A percentile compares a stretch with the other conserved stretches of the same genome.
Evolutionary conservation across 2,888 invertebrate genomes (phyloP).

Genomic region (Dasysyrphus tricinctus): DNA sequence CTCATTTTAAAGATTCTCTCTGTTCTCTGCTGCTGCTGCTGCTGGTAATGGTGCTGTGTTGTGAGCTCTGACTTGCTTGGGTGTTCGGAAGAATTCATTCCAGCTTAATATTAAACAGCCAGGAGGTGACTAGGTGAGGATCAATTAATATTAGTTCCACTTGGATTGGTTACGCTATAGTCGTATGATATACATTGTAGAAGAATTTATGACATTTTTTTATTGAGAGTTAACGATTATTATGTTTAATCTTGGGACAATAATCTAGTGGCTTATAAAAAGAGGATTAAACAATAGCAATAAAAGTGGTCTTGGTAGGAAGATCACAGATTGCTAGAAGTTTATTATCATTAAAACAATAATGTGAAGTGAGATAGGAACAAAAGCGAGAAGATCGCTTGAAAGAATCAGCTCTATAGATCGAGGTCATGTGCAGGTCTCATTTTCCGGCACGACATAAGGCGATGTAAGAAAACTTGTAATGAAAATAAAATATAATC

Average conservation of each 20-base stretch:
- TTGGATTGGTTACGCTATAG: constrained; percentile 25
- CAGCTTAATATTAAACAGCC: constrained; percentile 26
- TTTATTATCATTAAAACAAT: neutral
- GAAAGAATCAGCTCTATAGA: neutral
- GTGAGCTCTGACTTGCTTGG: constrained; percentile 8
- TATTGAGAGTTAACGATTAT: constrained; percentile 45
- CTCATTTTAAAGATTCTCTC: constrained; percentile 33
- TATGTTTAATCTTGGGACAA: neutral
- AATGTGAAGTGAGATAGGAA: neutral
- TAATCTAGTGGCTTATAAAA: constrained; percentile 8
- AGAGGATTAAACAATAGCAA: neutral
- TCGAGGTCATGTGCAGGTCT: neutral
- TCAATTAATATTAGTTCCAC: constrained; percentile 62
- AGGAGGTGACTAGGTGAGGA: constrained; percentile 39
- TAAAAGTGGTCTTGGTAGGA: neutral
- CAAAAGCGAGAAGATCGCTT: neutral
- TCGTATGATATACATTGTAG: constrained; percentile 21
- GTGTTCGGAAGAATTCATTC: constrained; percentile 24
- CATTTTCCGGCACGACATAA: neutral
- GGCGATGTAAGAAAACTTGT: neutral
- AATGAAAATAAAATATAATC: neutral
- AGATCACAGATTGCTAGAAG: neutral
- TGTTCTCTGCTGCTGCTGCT: neutral
- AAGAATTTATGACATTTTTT: constrained; percentile 44
- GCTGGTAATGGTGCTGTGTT: neutral